Conservation (phyloP, 1,140 invertebrate species). For the Wiebesia pumilae region DNA sequence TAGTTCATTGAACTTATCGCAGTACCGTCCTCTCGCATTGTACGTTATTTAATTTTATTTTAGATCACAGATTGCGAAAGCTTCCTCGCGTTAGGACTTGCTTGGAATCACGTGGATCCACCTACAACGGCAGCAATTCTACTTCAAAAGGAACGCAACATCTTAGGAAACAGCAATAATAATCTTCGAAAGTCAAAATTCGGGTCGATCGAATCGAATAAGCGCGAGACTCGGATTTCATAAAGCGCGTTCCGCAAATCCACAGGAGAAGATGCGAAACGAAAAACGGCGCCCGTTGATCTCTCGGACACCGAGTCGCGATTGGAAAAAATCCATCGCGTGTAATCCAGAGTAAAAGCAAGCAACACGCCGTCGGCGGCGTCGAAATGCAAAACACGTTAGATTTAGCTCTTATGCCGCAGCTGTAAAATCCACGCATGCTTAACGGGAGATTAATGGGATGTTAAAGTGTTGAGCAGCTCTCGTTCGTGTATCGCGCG, state of each 20-base stretch:
- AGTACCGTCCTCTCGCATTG: neutral
- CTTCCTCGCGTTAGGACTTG: neutral
- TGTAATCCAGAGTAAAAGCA: neutral
- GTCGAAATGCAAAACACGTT: neutral
- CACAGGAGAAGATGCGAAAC: no score
- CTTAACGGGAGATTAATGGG: constrained; percentile 41
- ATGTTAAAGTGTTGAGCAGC: constrained; percentile 16
- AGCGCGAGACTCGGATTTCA: no score
- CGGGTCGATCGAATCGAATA: no score
- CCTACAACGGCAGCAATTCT: neutral
- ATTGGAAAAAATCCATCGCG: no score
- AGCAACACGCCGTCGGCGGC: no score
- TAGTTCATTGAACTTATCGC: neutral
- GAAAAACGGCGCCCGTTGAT: no score
- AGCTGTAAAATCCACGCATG: neutral
- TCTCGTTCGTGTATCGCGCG: neutral
- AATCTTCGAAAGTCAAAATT: no score
- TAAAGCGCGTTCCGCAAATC: no score
- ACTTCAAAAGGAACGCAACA: no score
- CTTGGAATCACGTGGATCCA: neutral
- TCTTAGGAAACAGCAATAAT: no score
- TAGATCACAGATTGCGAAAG: neutral
- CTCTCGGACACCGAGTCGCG: no score
- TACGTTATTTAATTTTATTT: neutral
- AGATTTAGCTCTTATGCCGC: no score